A percentile compares a stretch with the other conserved stretches of the same genome.
phyloP scores from a whole-genome alignment of 1,140 invertebrate species.

The Phortica variegata region DNA sequence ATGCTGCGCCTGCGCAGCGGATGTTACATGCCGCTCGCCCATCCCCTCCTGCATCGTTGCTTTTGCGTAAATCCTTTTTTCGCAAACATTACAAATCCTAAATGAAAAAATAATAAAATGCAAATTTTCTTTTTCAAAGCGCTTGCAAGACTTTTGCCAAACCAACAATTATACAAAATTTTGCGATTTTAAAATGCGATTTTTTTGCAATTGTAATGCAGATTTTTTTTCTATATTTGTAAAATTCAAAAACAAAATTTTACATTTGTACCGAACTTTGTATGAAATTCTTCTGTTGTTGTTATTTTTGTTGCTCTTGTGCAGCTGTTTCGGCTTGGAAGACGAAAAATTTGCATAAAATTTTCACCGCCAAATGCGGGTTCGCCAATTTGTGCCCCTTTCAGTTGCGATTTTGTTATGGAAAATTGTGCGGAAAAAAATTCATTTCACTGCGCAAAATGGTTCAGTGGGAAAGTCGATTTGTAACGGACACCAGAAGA shows the following conservation, averaged over 20 bases:
- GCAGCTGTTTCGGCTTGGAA: conserved; percentile 37
- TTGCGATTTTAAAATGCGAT: conserved; percentile 45
- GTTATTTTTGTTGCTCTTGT: neutral
- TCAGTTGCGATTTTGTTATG: conserved; percentile 22
- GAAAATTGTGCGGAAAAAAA: conserved; percentile 9
- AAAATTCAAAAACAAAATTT: conserved; percentile 50
- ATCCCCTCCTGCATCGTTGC: conserved; percentile 9
- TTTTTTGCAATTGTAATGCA: conserved; percentile 49
- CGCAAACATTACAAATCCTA: conserved; percentile 20
- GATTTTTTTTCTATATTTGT: conserved; percentile 49
- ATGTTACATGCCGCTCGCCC: conserved; percentile 34
- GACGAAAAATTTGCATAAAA: conserved; percentile 29
- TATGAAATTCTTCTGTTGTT: neutral
- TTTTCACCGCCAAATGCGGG: conserved; percentile 11
- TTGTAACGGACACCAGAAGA: no score
- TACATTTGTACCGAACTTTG: conserved; percentile 37
- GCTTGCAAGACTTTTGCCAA: no score
- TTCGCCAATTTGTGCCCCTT: conserved; percentile 16
- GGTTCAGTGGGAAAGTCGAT: no score
- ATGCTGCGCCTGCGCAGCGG: conserved; percentile 30
- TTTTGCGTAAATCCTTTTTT: conserved; percentile 31
- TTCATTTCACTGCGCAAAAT: no score
- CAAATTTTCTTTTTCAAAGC: conserved; percentile 30
- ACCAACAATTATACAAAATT: conserved; percentile 17
- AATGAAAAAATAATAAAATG: conserved; percentile 28